phyloP scores from a whole-genome alignment of 2,113 vertebrate genomes.

The Callospermophilus lateralis region DNA sequence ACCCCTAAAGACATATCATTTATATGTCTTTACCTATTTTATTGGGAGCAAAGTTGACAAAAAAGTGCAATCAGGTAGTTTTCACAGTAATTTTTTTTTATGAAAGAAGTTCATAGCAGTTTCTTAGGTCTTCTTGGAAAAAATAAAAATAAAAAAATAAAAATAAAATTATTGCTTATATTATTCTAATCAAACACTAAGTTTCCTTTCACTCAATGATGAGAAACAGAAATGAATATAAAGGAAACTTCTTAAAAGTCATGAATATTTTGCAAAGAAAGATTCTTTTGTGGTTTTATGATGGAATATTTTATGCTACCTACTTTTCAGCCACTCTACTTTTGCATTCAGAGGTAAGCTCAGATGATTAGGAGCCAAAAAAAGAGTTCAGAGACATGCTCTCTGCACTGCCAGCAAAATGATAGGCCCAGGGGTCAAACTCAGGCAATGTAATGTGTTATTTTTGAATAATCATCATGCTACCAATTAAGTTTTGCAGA shows the following conservation, averaged over 20 bases:
- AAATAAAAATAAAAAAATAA: background rate
- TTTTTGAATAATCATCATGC: background rate
- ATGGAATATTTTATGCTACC: slow-evolving; percentile 6
- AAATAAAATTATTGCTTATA: background rate
- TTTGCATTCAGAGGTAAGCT: slow-evolving; percentile 35
- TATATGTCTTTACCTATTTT: background rate
- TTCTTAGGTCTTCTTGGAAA: background rate
- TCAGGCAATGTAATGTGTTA: background rate
- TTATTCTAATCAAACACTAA: background rate
- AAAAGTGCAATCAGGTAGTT: background rate
- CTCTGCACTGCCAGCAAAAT: slow-evolving; percentile 47
- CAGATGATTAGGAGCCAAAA: background rate
- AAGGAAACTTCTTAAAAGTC: slow-evolving; percentile 38
- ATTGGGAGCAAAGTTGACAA: background rate
- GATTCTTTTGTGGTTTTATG: background rate
- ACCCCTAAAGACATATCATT: background rate
- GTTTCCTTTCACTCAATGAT: background rate
- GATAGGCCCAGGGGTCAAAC: background rate
- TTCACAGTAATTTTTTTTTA: background rate
- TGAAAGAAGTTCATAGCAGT: background rate
- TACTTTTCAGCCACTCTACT: background rate
- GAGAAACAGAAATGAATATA: background rate
- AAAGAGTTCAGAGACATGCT: background rate
- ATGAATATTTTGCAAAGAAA: slow-evolving; percentile 50
- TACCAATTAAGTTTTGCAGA: background rate